phyloP scores from a whole-genome alignment of 2,888 invertebrate genomes.

The Drosophila mulleri region DNA sequence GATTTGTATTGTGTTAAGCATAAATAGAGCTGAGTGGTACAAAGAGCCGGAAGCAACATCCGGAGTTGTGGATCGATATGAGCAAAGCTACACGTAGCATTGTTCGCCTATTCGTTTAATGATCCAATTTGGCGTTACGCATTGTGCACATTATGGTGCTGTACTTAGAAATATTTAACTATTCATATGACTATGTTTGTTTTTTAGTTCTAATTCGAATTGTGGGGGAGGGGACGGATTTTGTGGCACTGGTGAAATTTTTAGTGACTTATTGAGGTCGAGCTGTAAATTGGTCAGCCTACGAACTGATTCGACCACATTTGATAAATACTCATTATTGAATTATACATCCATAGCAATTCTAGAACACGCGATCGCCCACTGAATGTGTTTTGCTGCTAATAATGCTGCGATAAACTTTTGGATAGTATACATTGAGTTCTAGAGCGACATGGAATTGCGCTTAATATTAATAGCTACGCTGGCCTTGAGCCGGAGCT shows the following conservation, averaged over 20 bases:
- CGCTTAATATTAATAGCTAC: constrained; percentile 57
- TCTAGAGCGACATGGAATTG: constrained; percentile 48
- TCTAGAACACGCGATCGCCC: constrained; percentile 51
- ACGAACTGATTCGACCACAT: constrained; percentile 63
- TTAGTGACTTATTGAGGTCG: constrained; percentile 69
- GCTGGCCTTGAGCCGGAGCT: constrained; percentile 61
- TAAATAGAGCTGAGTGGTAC: constrained; percentile 68
- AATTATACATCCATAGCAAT: constrained; percentile 12
- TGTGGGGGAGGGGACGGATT: constrained; percentile 3
- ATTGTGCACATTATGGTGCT: constrained; percentile 71
- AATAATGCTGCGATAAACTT: constrained; percentile 51
- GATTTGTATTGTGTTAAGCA: constrained; percentile 63
- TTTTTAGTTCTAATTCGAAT: constrained; percentile 20
- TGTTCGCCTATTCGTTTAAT: constrained; percentile 74
- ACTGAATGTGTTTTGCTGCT: constrained; percentile 23
- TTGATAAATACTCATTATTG: constrained; percentile 38
- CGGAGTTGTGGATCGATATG: constrained; percentile 80
- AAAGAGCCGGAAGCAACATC: constrained; percentile 84
- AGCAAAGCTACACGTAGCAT: constrained; percentile 64
- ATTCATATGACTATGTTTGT: constrained; percentile 46
- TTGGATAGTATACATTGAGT: constrained; percentile 10
- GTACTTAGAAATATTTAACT: constrained; percentile 56
- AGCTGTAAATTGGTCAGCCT: constrained; percentile 44
- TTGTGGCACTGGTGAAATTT: constrained; percentile 46
- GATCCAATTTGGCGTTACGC: constrained; percentile 82